Percentiles rank a stretch among this genome's conserved stretches.
phyloP scores from a whole-genome alignment of 1,140 invertebrate genomes.

The Teleopsis dalmanni region DNA sequence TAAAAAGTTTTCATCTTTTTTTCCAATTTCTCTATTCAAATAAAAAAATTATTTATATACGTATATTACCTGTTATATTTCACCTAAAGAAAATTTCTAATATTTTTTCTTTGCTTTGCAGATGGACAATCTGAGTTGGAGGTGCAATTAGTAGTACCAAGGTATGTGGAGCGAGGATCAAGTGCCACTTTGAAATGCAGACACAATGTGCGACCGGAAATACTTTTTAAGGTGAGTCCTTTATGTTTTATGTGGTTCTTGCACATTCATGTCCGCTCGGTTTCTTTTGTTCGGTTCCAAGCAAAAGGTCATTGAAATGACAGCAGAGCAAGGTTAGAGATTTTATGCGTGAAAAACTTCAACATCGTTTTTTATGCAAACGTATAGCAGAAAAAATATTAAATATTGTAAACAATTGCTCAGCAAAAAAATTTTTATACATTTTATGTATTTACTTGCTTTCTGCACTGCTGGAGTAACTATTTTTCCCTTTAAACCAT shows the following conservation, averaged over 20 bases:
- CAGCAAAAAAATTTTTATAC: no score
- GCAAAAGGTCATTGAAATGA: no score
- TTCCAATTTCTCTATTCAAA: neutral
- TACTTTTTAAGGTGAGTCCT: conserved; percentile 54
- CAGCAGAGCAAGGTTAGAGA: no score
- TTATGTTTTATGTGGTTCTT: neutral
- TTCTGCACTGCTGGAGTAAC: no score
- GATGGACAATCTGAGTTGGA: conserved; percentile 43
- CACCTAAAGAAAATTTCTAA: conserved; percentile 8
- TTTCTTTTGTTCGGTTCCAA: no score
- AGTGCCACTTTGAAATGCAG: conserved; percentile 53
- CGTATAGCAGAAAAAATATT: no score
- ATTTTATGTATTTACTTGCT: no score
- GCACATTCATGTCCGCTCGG: no score
- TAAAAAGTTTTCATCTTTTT: neutral
- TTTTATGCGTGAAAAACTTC: no score
- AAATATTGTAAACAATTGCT: no score
- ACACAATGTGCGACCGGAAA: conserved; percentile 55
- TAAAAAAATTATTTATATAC: neutral
- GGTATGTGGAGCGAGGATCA: conserved; percentile 40
- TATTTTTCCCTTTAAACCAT: no score
- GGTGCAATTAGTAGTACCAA: conserved; percentile 36
- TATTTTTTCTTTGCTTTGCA: conserved; percentile 15
- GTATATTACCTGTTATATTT: neutral
- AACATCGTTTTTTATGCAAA: no score